Base-by-base conservation (phyloP, 23 tunicate genomes). In the Oikopleura albicans region DNA sequence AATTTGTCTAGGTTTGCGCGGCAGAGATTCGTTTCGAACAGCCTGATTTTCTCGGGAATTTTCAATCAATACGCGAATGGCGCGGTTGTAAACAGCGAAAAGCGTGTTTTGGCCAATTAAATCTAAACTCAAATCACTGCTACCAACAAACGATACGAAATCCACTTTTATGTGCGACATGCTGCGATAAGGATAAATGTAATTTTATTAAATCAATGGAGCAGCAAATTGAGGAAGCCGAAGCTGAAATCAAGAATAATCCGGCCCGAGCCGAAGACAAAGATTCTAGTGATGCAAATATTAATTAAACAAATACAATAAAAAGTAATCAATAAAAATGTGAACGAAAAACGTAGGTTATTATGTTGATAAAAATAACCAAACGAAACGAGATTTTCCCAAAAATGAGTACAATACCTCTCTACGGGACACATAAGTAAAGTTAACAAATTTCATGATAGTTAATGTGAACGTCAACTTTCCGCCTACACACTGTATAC, bases 151-250 rank as follows among this genome's bases (percentile, higher is more conserved):
- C 27, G 27, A 71, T 71, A 2, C 28, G 79, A 31, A 71, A 71
- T 16, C 79, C 79, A 2, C 33, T 71, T 2, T 31, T 16, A 2
- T 34, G 37, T 4, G 4, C 33, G 2, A 2, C 37, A 2, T 71
- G 79, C 37, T n/a, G n/a, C n/a, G 79, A 27, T 16, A 16, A 27
- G 37, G 35, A 34, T 29, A 4, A 29, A 16, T 71, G 79, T 37
- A 71, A 71, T 37, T 71, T 16, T 31, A 71, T 71, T 37, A 71
- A 71, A 29, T 29, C 79, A 37, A 71, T 27, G 4, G 79, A 71
- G 37, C 79, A 71, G 79, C 79, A 71, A 71, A 71, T 71, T 71
- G 36, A 16, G 31, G 79, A 71, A 71, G 79, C 79, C 4, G 37
- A 71, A 71, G 34, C 28, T 22, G 4, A 29, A 31, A 71, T 71